Evolutionary conservation across 2,113 vertebrate species (phyloP).

Genomic region (Spea bombifrons): DNA sequence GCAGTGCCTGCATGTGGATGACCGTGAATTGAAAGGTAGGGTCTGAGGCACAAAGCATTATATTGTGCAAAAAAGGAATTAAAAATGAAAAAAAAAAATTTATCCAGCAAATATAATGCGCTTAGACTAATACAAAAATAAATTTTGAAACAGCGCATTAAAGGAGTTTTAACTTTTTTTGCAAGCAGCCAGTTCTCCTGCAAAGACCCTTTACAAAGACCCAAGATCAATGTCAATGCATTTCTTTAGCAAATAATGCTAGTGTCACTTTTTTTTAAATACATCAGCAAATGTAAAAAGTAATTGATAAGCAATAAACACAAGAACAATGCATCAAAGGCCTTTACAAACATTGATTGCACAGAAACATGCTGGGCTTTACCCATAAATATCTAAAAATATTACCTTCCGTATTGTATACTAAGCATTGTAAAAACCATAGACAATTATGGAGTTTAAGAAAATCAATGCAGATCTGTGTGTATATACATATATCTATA

Average conservation of each 20-base stretch:
- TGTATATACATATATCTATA: too few relatives aligned
- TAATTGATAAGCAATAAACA: not conserved
- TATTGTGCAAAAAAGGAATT: too few relatives aligned
- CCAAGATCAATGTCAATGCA: not conserved
- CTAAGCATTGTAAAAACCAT: conserved; percentile 11
- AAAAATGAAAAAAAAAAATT: too few relatives aligned
- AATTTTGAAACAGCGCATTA: too few relatives aligned
- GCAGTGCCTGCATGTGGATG: too few relatives aligned
- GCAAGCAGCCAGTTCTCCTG: too few relatives aligned
- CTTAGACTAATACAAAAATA: too few relatives aligned
- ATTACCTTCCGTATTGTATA: not conserved
- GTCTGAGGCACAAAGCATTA: too few relatives aligned
- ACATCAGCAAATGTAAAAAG: not conserved
- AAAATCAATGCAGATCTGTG: conserved; percentile 17
- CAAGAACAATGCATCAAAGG: not conserved
- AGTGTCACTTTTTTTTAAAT: not conserved
- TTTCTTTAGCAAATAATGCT: not conserved
- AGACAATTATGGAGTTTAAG: conserved; percentile 5
- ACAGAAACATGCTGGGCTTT: not conserved
- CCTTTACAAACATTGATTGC: not conserved
- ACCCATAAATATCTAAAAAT: not conserved
- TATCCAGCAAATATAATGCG: too few relatives aligned
- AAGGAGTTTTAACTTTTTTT: too few relatives aligned
- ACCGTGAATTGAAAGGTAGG: too few relatives aligned
- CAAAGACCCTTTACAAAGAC: too few relatives aligned